phyloP scores from a whole-genome alignment of 2,888 invertebrate genomes.

The Venusia cambrica region DNA sequence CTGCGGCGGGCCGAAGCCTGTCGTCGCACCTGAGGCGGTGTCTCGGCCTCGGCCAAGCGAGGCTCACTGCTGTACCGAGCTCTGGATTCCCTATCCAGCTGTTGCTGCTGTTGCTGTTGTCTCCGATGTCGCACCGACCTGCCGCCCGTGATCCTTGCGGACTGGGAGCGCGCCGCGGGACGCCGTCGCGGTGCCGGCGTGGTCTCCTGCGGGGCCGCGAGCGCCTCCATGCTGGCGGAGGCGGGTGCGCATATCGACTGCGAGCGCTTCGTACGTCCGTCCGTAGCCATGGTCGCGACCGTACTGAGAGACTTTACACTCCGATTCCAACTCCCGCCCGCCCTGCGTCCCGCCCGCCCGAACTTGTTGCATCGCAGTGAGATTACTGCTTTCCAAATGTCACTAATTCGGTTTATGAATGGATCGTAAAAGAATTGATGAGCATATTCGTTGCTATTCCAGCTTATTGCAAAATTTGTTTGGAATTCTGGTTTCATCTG shows the following conservation, averaged over 20 bases:
- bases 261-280: conserved; percentile 85
- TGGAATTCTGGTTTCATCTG: too few relatives aligned
- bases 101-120: conserved; percentile 71
- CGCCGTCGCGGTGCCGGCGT: conserved; percentile 82
- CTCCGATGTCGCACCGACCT: conserved; percentile 77
- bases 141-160: conserved; percentile 85
- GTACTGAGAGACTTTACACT: too few relatives aligned
- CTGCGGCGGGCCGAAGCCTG: conserved; percentile 82
- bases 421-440: conserved; percentile 27
- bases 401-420: conserved; percentile 49
- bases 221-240: conserved; percentile 85
- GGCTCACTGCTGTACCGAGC: conserved; percentile 85
- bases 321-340: conserved; percentile 36
- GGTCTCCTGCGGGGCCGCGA: conserved; percentile 76
- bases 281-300: conserved; percentile 83
- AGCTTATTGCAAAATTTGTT: neutral
- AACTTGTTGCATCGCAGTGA: conserved; percentile 71
- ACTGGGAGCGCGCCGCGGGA: conserved; percentile 88
- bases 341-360: conserved; percentile 36
- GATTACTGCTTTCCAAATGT: conserved; percentile 59
- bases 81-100: conserved; percentile 75
- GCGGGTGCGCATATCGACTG: conserved; percentile 88
- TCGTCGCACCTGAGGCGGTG: conserved; percentile 84
- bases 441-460: conserved; percentile 4
- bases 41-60: conserved; percentile 83